Evolutionary conservation across 2,888 invertebrate species (phyloP), one percentile per base, ranked within the genome.

Genomic region (Tiphia femorata): DNA sequence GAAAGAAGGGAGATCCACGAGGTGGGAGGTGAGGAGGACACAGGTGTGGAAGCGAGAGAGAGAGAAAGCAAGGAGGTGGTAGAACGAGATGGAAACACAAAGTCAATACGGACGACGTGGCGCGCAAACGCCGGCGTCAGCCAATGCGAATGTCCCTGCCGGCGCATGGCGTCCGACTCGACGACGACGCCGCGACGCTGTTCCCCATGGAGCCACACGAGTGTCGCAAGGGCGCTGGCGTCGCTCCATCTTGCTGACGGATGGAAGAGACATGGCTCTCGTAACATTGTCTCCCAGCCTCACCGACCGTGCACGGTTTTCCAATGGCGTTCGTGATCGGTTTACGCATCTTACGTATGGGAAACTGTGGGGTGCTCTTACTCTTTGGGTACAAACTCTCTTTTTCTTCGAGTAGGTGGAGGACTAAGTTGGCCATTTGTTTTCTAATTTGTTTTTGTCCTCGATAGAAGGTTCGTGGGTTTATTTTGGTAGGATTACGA

Each of bases 21-120:
- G 25, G 42, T 42, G 30, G 33, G 37, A 46, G 50, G 53, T 35
- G 50, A 46, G 43, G 42, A 42, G 27, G 27, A 50, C 29, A 53
- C 30, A 30, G 29, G 42, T 25, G 48, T 21, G 30, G 35, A 38
- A 30, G 38, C 27, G 42, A 8, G 47, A 38, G 49, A 20, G 51
- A 38, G 27, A 25, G 47, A 43, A 46, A 47, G 62, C 51, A 41
- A 58, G 49, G 19, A 29, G 50, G 40, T 46, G 44, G 48, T 44
- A 29, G 42, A 35, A 33, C 38, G 6, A 16, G 40, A 43, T 27
- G 54, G 41, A 37, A 42, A 21, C 49, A 67, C 63, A 80, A 80
- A 82, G 81, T 81, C 81, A 81, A 82, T 81, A 81, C 77, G 72
- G 65, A 49, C 59, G 58, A 33, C 49, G 52, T 52, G 66, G 38